Evolutionary conservation across 2,113 vertebrate genomes (phyloP), one percentile per base, ranked within the genome.

Genomic region (Kryptolebias marmoratus): DNA sequence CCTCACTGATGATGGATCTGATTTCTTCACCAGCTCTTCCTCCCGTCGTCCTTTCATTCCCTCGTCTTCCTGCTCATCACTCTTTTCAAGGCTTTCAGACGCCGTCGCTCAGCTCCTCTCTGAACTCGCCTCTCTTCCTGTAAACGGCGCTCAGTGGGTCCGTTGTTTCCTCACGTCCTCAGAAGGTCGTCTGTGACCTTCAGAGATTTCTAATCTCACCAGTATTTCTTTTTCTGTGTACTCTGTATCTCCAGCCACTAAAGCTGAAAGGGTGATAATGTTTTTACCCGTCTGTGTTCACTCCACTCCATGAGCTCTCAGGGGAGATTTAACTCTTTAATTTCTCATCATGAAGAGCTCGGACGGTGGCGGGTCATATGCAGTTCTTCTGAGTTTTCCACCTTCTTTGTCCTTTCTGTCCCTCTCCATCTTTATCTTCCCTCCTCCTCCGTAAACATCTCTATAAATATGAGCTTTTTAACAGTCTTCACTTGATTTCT

Each of bases 1-100:
- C 83, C 85, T 84, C 79, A 72, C 77, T 84, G 27, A 16, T 73
- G 81, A 86, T 70, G 77, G 77, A 86, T 89, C 79, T 75, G 55
- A 83, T 69, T 45, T 45, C 63, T 39, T 11, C 5, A 28, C 58
- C n/a, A 39, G 27, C 13, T 53, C 39, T 31, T 39, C 32, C 18
- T 64, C 47, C 7, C 36, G 7, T 36, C 48, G 22, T 10, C 4
- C 16, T 50, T 14, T 28, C 56, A 22, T 76, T 54, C 36, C 60
- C 73, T 56, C 59, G 50, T 54, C 64, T 31, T 62, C 36, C 45
- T 30, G 22, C 31, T 32, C 73, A 68, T 84, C 63, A 59, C n/a
- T 75, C 65, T 62, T 57, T 53, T 71, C 70, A 73, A 82, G 74
- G 68, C 68, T 79, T 71, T 62, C 5, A 2, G 30, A 57, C 18